A percentile compares a stretch with the other conserved stretches of the same genome.
phyloP scores from a whole-genome alignment of 2,888 invertebrate genomes.

The Polymixis lichenea region DNA sequence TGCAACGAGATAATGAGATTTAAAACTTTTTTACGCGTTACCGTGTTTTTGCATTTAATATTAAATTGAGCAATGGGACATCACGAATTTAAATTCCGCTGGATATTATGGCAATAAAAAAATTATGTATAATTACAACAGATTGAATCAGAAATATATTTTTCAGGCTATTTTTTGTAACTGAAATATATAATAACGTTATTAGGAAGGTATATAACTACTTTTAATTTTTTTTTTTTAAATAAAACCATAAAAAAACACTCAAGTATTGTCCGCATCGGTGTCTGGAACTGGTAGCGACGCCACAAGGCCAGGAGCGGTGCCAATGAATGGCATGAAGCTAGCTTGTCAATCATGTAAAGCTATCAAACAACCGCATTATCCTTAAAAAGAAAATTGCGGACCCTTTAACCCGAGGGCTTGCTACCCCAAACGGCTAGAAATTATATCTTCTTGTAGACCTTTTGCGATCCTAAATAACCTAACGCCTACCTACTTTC shows the following conservation, averaged over 20 bases:
- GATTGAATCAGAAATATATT: not conserved
- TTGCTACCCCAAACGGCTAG: not conserved
- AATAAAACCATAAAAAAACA: not conserved
- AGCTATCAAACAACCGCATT: not conserved
- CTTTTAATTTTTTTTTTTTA: not conserved
- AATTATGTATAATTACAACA: not conserved
- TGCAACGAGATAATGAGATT: constrained; percentile 61
- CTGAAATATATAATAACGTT: not conserved
- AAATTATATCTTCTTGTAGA: not conserved
- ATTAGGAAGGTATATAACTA: not conserved
- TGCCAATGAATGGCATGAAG: not conserved
- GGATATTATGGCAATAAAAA: not conserved
- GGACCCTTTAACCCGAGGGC: not conserved
- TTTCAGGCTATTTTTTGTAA: not conserved
- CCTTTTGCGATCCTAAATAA: not conserved
- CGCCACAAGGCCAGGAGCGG: not conserved
- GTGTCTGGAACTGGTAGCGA: too few relatives aligned
- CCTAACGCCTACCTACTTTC: not conserved
- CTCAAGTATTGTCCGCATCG: not conserved
- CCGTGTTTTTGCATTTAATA: constrained; percentile 29
- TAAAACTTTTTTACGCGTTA: constrained; percentile 51
- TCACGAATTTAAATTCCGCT: not conserved
- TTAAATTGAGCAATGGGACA: not conserved
- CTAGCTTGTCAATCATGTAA: not conserved
- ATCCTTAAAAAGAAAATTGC: not conserved